Evolutionary conservation across 2,888 invertebrate genomes (phyloP).

Genomic region (Idaea aversata): DNA sequence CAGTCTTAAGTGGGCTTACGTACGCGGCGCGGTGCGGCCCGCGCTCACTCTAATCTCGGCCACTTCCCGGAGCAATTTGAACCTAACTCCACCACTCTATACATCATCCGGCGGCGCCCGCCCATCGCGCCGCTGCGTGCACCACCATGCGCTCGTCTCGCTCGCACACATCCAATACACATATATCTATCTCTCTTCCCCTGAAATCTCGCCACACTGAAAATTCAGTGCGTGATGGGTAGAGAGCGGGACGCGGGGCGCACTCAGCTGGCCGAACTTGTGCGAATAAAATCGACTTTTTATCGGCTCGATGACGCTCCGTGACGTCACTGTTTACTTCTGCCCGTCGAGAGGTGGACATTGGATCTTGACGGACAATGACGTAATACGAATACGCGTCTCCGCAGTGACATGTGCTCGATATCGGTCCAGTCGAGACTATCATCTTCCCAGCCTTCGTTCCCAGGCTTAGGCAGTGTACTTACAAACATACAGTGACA

Average conservation of each 20-base stretch:
- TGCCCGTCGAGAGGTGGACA: conserved; percentile 55
- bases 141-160: conserved; percentile 51
- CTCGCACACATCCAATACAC: conserved; percentile 34
- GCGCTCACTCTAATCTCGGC: conserved; percentile 85
- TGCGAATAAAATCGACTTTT: conserved; percentile 80
- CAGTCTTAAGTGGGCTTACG: conserved; percentile 86
- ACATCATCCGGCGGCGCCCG: conserved; percentile 82
- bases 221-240: conserved; percentile 63
- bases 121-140: conserved; percentile 69
- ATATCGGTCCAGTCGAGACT: background rate
- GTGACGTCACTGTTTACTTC: conserved; percentile 80
- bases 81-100: conserved; percentile 87
- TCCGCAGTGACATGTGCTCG: background rate
- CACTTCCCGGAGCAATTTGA: conserved; percentile 88
- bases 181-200: conserved; percentile 47
- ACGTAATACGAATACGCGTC: conserved; percentile 36
- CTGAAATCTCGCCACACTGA: conserved; percentile 72
- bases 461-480: background rate
- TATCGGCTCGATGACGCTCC: conserved; percentile 77
- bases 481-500: background rate
- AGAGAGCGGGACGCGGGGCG: conserved; percentile 51
- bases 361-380: conserved; percentile 54
- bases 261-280: conserved; percentile 80
- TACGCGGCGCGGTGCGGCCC: conserved; percentile 83
- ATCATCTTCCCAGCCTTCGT: background rate